phyloP scores from a whole-genome alignment of 2,113 vertebrate genomes.

The Ailuropoda melanoleuca region DNA sequence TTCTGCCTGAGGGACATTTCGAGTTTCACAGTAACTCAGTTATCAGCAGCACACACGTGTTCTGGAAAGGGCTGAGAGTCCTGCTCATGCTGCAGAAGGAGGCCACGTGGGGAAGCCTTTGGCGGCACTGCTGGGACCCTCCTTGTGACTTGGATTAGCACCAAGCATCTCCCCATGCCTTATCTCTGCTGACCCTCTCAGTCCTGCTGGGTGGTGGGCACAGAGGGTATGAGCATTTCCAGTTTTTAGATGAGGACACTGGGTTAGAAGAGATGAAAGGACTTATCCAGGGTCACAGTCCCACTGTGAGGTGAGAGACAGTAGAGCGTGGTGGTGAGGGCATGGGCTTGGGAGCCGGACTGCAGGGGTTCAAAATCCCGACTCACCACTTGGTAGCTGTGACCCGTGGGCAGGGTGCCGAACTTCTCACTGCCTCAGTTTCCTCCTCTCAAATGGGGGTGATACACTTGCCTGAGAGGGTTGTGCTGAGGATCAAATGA shows the following conservation, averaged over 20 bases:
- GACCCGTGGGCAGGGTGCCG: background rate
- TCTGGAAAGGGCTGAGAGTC: background rate
- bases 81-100: background rate
- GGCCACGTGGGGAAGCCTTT: background rate
- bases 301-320: background rate
- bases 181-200: background rate
- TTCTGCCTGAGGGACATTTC: constrained; percentile 5
- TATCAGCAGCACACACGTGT: background rate
- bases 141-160: background rate
- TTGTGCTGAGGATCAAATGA: background rate
- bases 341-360: background rate
- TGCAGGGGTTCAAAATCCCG: background rate
- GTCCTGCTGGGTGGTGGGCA: background rate
- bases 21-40: background rate
- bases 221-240: background rate
- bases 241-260: background rate
- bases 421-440: background rate
- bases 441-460: background rate
- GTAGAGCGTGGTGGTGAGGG: background rate
- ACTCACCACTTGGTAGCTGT: background rate
- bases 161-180: accelerated
- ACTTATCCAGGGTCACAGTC: background rate
- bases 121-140: background rate
- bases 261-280: background rate
- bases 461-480: background rate